Evolutionary conservation across 2,888 invertebrate genomes (phyloP).

Genomic region (Rotaria macrura): DNA sequence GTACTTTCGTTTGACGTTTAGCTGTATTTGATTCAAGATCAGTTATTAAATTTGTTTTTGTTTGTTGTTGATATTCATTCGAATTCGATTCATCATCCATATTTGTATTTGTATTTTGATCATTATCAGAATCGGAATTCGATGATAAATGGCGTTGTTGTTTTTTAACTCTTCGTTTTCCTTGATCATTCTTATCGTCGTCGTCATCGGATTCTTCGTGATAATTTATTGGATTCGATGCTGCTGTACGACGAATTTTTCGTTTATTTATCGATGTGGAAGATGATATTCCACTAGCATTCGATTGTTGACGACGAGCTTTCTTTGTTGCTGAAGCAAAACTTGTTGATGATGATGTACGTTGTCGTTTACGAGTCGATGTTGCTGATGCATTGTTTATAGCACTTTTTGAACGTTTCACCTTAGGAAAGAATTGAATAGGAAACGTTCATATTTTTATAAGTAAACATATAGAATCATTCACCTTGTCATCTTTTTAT

Average conservation of each 20-base stretch:
- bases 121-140: neutral
- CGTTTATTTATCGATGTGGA: neutral
- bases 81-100: slow-evolving; percentile 35
- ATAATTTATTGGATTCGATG: slow-evolving; percentile 39
- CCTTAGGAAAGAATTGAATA: neutral
- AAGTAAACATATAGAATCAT: too few relatives aligned
- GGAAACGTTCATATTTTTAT: too few relatives aligned
- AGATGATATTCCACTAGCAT: neutral
- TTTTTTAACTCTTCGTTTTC: slow-evolving; percentile 38
- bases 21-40: neutral
- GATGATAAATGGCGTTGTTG: slow-evolving; percentile 34
- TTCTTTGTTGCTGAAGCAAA: neutral
- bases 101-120: slow-evolving; percentile 28
- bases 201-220: slow-evolving; percentile 40
- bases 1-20: slow-evolving; percentile 43
- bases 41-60: slow-evolving; percentile 37
- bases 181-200: slow-evolving; percentile 37
- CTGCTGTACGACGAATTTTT: slow-evolving; percentile 43
- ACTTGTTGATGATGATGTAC: slow-evolving; percentile 13
- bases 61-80: slow-evolving; percentile 34
- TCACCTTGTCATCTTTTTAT: too few relatives aligned
- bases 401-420: neutral
- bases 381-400: neutral
- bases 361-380: slow-evolving; percentile 22
- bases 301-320: neutral